Base-by-base conservation (phyloP, 2,888 invertebrate species). In the Brenthis hecate region DNA sequence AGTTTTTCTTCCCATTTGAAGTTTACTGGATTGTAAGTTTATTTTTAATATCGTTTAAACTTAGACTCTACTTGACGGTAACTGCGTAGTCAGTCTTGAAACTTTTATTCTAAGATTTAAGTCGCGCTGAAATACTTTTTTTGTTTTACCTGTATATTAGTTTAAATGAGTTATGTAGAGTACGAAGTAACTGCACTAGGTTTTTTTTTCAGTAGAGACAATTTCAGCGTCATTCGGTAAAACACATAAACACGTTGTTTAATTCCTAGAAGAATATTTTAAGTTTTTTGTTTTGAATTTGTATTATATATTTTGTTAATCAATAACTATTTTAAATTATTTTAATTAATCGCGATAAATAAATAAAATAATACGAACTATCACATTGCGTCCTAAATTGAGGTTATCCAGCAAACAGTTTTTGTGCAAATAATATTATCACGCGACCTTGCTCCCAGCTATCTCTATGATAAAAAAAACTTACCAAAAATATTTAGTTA, bases 381-480 rank as follows among this genome's bases (percentile, higher is more conserved):
- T 43, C 36, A 13, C 66, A 62, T 14, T 71, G 63, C 77, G 80
- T 91, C 78, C 82, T 77, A 80, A 85, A 91, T 85, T 87, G 91
- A 92, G 92, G 92, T 92, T 92, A 92, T 91, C 91, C 92, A 85
- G 88, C 91, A 89, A 88, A 89, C 88, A 85, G 87, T 75, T 88
- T 89, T 88, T 85, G 90, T 90, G 91, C 90, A 92, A 92, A 92
- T 91, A 92, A 86, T 88, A 88, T 91, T 91, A 92, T 92, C 91
- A 85, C 83, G 77, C 90, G 91, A 91, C 92, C 92, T 92, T 91
- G 92, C 89, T 89, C 89, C 89, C 86, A 85, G 88, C 87, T 91
- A 91, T 91, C 91, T 61, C 48, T 56, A 56, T 56, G 51, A 66
- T 61, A 82, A 76, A 75, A 66, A 73, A 71, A 70, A 81, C 84